phyloP scores from a whole-genome alignment of 1,140 invertebrate species.

The Goniozus legneri region DNA sequence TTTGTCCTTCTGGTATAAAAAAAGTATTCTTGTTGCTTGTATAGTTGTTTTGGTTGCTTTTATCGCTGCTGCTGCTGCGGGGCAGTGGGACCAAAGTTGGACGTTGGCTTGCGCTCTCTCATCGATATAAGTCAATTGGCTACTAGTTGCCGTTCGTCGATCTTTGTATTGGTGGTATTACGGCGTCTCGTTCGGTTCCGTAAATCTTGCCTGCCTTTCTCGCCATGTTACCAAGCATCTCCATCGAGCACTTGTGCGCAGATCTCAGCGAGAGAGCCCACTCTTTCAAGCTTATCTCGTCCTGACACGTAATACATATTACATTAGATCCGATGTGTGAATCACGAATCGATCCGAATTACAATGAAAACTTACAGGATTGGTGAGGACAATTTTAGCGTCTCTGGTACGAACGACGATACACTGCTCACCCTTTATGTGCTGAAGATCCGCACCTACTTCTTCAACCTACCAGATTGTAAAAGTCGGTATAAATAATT shows the following conservation, averaged over 20 bases:
- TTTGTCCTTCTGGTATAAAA: constrained; percentile 42
- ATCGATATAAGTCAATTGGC: constrained; percentile 15
- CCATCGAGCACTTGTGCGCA: constrained; percentile 88
- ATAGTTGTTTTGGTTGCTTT: constrained; percentile 14
- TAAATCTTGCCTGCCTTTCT: constrained; percentile 95
- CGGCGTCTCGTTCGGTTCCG: constrained; percentile 69
- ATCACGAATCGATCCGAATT: too few relatives aligned
- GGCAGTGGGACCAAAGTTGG: constrained; percentile 48
- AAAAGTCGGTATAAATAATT: not conserved
- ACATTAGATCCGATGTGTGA: too few relatives aligned
- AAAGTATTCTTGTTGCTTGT: constrained; percentile 18
- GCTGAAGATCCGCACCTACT: constrained; percentile 78
- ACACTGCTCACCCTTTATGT: constrained; percentile 89
- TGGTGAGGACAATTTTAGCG: constrained; percentile 89
- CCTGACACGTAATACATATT: constrained; percentile 58
- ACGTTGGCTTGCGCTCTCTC: constrained; percentile 21
- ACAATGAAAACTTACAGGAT: constrained; percentile 88
- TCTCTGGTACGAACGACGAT: constrained; percentile 86
- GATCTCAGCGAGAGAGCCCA: constrained; percentile 87
- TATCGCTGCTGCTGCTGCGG: constrained; percentile 38
- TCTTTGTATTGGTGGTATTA: constrained; percentile 50
- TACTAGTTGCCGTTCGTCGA: constrained; percentile 58
- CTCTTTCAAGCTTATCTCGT: constrained; percentile 93
- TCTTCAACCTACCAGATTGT: constrained; percentile 65
- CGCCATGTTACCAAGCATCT: constrained; percentile 91